Evolutionary conservation across 37 sponge, comb jelly and placozoan genomes (phyloP).

Genomic region (Eunapius fragilis): DNA sequence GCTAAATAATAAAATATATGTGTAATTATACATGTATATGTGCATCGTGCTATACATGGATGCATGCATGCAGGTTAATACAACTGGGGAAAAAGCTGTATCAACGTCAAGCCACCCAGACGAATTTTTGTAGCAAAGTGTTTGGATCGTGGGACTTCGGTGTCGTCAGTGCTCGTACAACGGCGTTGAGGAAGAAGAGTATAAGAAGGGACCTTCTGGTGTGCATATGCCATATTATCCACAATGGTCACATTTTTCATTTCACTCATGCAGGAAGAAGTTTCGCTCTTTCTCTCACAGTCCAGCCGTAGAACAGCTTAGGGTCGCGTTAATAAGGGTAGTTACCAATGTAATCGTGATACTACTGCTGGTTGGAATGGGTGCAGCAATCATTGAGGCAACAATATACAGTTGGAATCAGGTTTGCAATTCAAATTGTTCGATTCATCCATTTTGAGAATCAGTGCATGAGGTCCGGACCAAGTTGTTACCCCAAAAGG

Average conservation of each 20-base stretch:
- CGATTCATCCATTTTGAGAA: too few relatives aligned
- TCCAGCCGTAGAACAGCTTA: background rate
- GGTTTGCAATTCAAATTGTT: background rate
- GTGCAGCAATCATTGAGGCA: background rate
- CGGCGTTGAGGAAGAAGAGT: background rate
- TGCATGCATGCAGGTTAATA: background rate
- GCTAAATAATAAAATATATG: too few relatives aligned
- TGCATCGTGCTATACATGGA: too few relatives aligned
- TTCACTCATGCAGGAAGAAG: background rate
- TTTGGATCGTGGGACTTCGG: background rate
- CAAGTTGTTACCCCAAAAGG: too few relatives aligned
- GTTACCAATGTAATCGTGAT: background rate
- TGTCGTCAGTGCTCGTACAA: background rate
- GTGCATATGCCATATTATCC: background rate
- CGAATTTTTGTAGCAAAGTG: background rate
- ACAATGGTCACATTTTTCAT: background rate
- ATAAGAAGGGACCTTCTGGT: background rate
- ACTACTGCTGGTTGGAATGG: background rate
- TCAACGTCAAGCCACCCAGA: background rate
- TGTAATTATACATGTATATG: too few relatives aligned
- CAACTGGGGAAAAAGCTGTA: background rate
- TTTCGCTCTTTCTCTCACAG: background rate
- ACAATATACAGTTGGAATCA: background rate
- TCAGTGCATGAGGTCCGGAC: too few relatives aligned
- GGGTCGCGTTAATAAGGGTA: background rate